These are phyloP conservation scores for Loripinus fragilis DNA, from an alignment of 2,888 invertebrate species.

Conservation along the genomic window DNA sequence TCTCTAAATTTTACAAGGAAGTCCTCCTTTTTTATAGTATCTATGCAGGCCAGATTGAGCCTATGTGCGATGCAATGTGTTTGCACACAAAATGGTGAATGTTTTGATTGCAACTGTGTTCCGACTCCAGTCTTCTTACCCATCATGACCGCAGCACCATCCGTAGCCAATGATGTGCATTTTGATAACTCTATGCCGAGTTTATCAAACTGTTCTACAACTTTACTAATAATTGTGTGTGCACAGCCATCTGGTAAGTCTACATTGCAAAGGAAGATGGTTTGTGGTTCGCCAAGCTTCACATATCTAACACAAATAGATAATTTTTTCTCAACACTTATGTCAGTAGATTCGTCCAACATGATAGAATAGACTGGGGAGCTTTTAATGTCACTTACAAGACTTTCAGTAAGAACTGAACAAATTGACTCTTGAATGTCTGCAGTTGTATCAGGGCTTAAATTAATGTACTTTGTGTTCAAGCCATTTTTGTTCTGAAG, in stretches of 20 bases:
- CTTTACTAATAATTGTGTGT: constrained; percentile 19
- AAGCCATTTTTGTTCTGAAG: not conserved
- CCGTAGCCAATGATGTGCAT: constrained; percentile 40
- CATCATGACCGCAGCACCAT: constrained; percentile 28
- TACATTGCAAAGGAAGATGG: constrained; percentile 40
- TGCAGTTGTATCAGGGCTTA: not conserved
- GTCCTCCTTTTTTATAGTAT: constrained; percentile 50
- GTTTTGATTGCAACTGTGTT: not conserved
- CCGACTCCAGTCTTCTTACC: constrained; percentile 28
- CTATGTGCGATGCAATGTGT: constrained; percentile 49
- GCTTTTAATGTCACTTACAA: not conserved
- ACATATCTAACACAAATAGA: constrained; percentile 46
- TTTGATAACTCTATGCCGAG: not conserved
- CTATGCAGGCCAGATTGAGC: constrained; percentile 46
- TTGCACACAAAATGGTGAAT: constrained; percentile 9
- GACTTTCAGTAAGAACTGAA: not conserved
- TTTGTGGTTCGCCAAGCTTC: constrained; percentile 28
- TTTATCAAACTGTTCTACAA: not conserved
- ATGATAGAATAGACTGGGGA: not conserved
- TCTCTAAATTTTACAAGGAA: constrained; percentile 47
- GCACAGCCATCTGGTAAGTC: constrained; percentile 35
- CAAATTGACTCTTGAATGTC: not conserved
- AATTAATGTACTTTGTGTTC: not conserved
- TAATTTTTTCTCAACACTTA: not conserved
- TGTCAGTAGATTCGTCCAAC: constrained; percentile 7